phyloP scores from a whole-genome alignment of 2,113 vertebrate species.

The Ploceus nigricollis region DNA sequence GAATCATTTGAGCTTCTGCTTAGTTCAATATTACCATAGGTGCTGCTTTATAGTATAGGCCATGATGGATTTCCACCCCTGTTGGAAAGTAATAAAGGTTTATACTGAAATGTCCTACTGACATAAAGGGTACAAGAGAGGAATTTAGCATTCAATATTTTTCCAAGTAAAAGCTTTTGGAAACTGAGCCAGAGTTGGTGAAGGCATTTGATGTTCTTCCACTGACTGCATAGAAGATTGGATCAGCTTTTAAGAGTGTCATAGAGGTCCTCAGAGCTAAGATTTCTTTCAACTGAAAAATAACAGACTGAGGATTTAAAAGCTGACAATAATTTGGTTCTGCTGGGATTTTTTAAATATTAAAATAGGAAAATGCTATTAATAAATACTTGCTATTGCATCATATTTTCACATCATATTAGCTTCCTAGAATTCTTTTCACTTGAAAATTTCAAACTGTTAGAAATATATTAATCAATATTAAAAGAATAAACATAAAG shows the following conservation, averaged over 20 bases:
- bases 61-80: neutral
- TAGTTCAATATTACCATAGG: neutral
- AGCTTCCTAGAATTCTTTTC: neutral
- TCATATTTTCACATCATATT: neutral
- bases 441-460: neutral
- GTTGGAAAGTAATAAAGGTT: neutral
- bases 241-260: neutral
- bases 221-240: neutral
- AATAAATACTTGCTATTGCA: neutral
- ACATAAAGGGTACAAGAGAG: neutral
- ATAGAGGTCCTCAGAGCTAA: neutral
- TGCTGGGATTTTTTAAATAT: neutral
- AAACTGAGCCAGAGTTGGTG: neutral
- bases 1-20: neutral
- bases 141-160: neutral
- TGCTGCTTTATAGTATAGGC: neutral
- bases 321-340: neutral
- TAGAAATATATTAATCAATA: neutral
- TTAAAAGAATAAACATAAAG: neutral
- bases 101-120: neutral
- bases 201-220: neutral
- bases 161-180: neutral
- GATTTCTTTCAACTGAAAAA: neutral
- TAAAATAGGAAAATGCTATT: neutral
- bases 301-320: neutral